Evolutionary conservation across 2,113 vertebrate species (phyloP).

Genomic region (Anthoscopus minutus): DNA sequence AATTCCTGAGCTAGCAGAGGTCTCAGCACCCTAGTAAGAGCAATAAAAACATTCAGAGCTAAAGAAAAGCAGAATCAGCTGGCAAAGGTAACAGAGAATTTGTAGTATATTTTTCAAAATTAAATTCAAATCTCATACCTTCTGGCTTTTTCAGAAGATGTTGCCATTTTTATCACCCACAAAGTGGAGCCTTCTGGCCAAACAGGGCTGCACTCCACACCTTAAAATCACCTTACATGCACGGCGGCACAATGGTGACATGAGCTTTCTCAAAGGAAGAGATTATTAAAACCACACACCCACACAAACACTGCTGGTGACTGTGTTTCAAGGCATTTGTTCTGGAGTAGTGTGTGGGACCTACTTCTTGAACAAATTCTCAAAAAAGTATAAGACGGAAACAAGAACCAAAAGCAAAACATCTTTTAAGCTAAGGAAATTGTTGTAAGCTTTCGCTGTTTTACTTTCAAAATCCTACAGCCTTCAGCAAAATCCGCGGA

Average conservation of each 20-base stretch:
- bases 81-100: not conserved
- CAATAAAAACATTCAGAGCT: not conserved
- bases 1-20: not conserved
- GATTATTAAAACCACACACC: constrained; percentile 1
- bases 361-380: constrained; percentile 26
- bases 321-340: not conserved
- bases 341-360: not conserved
- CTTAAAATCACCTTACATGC: not conserved
- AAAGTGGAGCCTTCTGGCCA: not conserved
- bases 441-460: constrained; percentile 42
- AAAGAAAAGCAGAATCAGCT: not conserved
- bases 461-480: constrained; percentile 57
- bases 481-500: constrained; percentile 41
- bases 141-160: not conserved
- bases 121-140: not conserved
- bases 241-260: not conserved
- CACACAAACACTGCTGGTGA: not conserved
- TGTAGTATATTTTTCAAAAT: not conserved
- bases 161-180: not conserved
- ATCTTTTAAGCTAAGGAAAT: constrained; percentile 47
- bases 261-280: not conserved
- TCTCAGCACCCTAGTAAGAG: not conserved
- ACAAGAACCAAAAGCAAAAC: constrained; percentile 41
- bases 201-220: not conserved
- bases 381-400: not conserved